Conservation (phyloP, 92 coral and sea anemone genomes). For the Porites cylindrica region DNA sequence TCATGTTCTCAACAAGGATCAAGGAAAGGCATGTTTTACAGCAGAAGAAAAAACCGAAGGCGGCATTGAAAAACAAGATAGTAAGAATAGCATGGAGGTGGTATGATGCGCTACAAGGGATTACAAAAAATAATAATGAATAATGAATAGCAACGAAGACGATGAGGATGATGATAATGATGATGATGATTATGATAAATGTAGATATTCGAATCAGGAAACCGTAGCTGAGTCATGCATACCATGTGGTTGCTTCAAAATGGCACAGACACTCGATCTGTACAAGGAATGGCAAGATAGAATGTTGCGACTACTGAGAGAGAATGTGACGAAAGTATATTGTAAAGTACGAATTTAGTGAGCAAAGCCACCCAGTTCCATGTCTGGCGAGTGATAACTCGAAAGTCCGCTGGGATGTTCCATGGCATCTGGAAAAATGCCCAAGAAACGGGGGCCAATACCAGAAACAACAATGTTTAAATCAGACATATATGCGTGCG, state of each 20-base stretch:
- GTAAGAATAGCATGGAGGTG: no score
- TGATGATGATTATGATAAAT: no score
- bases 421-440: constrained; percentile 20
- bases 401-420: constrained; percentile 22
- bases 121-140: no score
- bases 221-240: neutral
- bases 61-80: no score
- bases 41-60: no score
- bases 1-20: no score
- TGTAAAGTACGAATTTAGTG: constrained; percentile 1
- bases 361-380: constrained; percentile 11
- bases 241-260: constrained; percentile 3
- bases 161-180: no score
- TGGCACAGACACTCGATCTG: constrained; percentile 28
- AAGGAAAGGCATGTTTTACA: no score
- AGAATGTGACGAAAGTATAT: neutral
- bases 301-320: constrained; percentile 7
- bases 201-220: constrained; percentile 1
- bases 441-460: constrained; percentile 29
- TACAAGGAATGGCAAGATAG: constrained; percentile 16
- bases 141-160: no score
- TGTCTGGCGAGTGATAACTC: neutral
- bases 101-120: no score
- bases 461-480: constrained; percentile 14
- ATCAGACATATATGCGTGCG: constrained; percentile 17